phyloP scores from a whole-genome alignment of 2,888 invertebrate genomes.

The Drosophila cracens region DNA sequence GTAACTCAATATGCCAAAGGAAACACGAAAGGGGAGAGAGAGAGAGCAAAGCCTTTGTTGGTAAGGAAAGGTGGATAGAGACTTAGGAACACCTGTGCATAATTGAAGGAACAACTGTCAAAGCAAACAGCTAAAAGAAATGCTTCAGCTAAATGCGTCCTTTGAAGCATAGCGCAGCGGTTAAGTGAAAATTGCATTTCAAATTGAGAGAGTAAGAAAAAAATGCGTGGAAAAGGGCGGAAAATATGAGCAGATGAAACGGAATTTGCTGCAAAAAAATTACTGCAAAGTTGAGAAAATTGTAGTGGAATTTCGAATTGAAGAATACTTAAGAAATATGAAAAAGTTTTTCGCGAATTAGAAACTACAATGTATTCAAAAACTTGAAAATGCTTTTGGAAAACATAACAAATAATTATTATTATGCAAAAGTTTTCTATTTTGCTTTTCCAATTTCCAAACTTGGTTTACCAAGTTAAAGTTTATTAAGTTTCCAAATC shows the following conservation, averaged over 20 bases:
- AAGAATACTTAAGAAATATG: not conserved
- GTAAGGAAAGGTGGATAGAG: not conserved
- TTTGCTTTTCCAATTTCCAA: not conserved
- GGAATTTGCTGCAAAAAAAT: not conserved
- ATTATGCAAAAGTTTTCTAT: not conserved
- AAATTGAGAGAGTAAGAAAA: conserved; percentile 17
- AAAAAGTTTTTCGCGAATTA: not conserved
- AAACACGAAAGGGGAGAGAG: conserved; percentile 57
- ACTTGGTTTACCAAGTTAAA: not conserved
- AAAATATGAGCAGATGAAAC: not conserved
- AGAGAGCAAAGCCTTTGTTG: conserved; percentile 43
- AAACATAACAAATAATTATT: not conserved
- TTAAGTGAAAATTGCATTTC: conserved; percentile 60
- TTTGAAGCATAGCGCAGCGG: conserved; percentile 22
- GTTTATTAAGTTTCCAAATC: not conserved
- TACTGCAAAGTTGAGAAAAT: not conserved
- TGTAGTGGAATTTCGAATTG: not conserved
- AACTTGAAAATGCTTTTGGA: not conserved
- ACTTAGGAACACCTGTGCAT: conserved; percentile 59
- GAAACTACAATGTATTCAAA: too few species aligned
- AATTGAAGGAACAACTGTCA: conserved; percentile 76
- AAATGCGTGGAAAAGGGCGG: not conserved
- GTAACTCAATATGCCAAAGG: conserved; percentile 66
- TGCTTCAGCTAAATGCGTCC: conserved; percentile 48
- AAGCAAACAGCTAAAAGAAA: conserved; percentile 58